These are phyloP conservation scores for Carpatolechia fugitivella DNA, from an alignment of 2,888 invertebrate species.

Conservation along the genomic window DNA sequence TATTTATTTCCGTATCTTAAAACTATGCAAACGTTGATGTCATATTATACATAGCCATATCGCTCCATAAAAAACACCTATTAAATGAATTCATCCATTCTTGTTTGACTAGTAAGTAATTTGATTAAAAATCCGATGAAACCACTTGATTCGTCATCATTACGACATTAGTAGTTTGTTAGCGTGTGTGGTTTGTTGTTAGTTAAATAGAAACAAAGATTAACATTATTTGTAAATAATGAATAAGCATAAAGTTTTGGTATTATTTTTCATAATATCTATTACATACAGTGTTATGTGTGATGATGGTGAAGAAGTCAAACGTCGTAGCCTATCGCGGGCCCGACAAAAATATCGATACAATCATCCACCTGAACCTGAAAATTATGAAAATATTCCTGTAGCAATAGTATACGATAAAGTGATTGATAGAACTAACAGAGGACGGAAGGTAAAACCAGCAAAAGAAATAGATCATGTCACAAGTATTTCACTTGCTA, in stretches of 20 bases:
- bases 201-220: constrained; percentile 5
- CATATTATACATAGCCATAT: constrained; percentile 35
- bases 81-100: constrained; percentile 36
- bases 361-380: constrained; percentile 48
- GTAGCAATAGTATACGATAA: constrained; percentile 32
- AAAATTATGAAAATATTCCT: constrained; percentile 33
- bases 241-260: constrained; percentile 26
- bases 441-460: background rate
- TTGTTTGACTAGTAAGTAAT: constrained; percentile 62
- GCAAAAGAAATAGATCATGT: background rate
- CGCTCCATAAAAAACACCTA: constrained; percentile 25
- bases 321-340: background rate
- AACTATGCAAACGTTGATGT: constrained; percentile 38
- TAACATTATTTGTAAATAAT: constrained; percentile 31
- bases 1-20: constrained; percentile 28
- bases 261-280: constrained; percentile 22
- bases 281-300: constrained; percentile 28
- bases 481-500: background rate
- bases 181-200: constrained; percentile 48
- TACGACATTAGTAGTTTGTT: constrained; percentile 46
- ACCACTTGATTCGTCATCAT: constrained; percentile 51
- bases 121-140: constrained; percentile 36
- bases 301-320: constrained; percentile 23
- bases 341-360: constrained; percentile 23
- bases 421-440: background rate